Percentiles rank a stretch among this genome's conserved stretches.
Conservation (phyloP, 2,888 invertebrate genomes). For the Sceliomorpha sp. region DNA sequence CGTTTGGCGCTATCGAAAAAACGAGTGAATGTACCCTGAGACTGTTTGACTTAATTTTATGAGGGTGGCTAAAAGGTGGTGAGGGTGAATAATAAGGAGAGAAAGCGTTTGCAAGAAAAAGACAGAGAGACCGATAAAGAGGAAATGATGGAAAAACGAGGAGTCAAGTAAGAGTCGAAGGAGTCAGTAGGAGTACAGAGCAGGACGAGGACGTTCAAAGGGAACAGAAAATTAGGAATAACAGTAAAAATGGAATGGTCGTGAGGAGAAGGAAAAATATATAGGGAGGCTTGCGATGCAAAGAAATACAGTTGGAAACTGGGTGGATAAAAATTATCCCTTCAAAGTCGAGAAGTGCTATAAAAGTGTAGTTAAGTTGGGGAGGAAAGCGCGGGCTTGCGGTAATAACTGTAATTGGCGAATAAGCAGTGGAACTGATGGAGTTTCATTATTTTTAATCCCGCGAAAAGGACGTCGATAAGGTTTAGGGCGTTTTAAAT, state of each 20-base stretch:
- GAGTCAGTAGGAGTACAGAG: slow-evolving; percentile 1
- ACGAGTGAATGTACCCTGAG: slow-evolving; percentile 63
- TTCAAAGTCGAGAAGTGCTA: slow-evolving; percentile 72
- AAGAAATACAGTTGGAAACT: slow-evolving; percentile 52
- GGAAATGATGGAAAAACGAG: slow-evolving; percentile 38
- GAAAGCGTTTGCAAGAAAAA: slow-evolving; percentile 36
- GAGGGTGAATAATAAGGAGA: slow-evolving; percentile 43
- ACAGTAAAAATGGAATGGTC: slow-evolving; percentile 39
- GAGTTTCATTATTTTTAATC: slow-evolving; percentile 40
- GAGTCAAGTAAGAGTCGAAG: slow-evolving; percentile 1
- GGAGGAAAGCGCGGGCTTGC: slow-evolving; percentile 44
- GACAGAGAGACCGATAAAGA: slow-evolving; percentile 39
- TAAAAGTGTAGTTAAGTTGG: slow-evolving; percentile 74
- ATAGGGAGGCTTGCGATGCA: slow-evolving; percentile 12
- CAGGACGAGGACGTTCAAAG: slow-evolving; percentile 28
- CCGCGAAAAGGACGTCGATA: too few relatives aligned
- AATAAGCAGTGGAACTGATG: slow-evolving; percentile 42
- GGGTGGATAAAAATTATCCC: slow-evolving; percentile 76
- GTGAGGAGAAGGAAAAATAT: slow-evolving; percentile 7
- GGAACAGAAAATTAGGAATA: slow-evolving; percentile 52
- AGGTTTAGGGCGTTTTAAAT: too few relatives aligned
- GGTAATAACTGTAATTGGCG: slow-evolving; percentile 52
- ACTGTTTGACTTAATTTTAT: slow-evolving; percentile 78
- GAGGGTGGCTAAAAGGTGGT: slow-evolving; percentile 61
- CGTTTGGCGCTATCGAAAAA: slow-evolving; percentile 31